Conservation (phyloP, 2,797 vertebrate genomes). For the Rhinichthys osculus region DNA sequence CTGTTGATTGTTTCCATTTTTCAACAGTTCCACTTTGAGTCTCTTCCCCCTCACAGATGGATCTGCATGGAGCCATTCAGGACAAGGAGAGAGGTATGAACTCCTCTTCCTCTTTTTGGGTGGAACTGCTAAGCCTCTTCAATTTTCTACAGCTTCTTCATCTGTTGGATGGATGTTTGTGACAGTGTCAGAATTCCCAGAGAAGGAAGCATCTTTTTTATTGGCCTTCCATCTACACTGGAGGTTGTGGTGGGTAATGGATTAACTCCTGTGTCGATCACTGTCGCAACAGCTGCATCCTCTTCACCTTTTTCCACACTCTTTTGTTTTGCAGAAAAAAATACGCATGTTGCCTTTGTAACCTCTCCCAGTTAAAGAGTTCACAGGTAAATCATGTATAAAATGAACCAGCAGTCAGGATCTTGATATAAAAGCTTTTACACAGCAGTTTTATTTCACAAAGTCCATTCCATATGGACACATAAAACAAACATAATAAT, state of each 20-base stretch:
- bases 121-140: constrained; percentile 12
- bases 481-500: too few species aligned
- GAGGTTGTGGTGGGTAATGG: not conserved
- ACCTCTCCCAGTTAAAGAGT: too few species aligned
- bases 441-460: too few species aligned
- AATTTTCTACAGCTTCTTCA: constrained; percentile 22
- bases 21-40: constrained; percentile 26
- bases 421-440: too few species aligned
- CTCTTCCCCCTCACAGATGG: constrained; percentile 4
- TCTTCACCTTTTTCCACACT: constrained; percentile 7
- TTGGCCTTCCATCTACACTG: not conserved
- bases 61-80: constrained; percentile 40
- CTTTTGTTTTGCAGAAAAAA: constrained; percentile 24
- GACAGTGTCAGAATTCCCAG: not conserved
- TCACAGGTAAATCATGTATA: too few species aligned
- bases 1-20: constrained; percentile 44
- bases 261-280: not conserved
- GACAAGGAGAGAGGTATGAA: constrained; percentile 31
- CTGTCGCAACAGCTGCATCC: not conserved
- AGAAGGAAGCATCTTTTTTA: not conserved
- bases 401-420: too few species aligned
- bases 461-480: too few species aligned
- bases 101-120: constrained; percentile 22
- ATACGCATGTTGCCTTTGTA: constrained; percentile 28
- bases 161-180: constrained; percentile 7